Evolutionary conservation across 2,888 invertebrate species (phyloP).

Genomic region (Hedya salicella): DNA sequence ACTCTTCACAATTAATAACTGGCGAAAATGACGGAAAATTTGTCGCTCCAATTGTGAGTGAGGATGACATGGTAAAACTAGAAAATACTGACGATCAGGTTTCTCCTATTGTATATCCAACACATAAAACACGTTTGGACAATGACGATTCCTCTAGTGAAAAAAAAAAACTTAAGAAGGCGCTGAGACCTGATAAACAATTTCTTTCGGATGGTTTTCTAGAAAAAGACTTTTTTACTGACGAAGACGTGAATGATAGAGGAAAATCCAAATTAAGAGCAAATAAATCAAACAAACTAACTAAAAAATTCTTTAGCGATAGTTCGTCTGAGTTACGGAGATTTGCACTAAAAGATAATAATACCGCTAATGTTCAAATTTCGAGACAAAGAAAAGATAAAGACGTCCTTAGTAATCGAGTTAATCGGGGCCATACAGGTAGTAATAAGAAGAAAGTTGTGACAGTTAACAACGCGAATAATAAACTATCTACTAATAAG

Average conservation of each 20-base stretch:
- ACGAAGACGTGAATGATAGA: background rate
- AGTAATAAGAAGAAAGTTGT: background rate
- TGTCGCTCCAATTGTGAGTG: too few species aligned
- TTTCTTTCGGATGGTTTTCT: background rate
- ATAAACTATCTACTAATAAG: background rate
- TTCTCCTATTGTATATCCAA: too few species aligned
- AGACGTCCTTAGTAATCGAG: background rate
- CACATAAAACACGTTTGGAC: too few species aligned
- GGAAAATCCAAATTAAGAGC: too few species aligned
- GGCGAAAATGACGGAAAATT: too few species aligned
- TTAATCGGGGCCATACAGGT: background rate
- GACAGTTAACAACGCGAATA: background rate
- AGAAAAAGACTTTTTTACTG: too few species aligned
- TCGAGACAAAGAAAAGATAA: background rate
- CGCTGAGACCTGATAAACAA: too few species aligned
- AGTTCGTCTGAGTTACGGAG: background rate
- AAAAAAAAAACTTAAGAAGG: too few species aligned
- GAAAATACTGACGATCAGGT: too few species aligned
- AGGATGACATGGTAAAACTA: too few species aligned
- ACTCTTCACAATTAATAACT: too few species aligned
- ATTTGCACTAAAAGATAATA: background rate
- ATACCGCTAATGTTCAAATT: background rate
- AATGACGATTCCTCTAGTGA: too few species aligned
- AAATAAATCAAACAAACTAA: background rate
- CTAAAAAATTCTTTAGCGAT: constrained; percentile 4